Evolutionary conservation across 2,888 invertebrate genomes (phyloP).

Genomic region (Druceiella hillmani): DNA sequence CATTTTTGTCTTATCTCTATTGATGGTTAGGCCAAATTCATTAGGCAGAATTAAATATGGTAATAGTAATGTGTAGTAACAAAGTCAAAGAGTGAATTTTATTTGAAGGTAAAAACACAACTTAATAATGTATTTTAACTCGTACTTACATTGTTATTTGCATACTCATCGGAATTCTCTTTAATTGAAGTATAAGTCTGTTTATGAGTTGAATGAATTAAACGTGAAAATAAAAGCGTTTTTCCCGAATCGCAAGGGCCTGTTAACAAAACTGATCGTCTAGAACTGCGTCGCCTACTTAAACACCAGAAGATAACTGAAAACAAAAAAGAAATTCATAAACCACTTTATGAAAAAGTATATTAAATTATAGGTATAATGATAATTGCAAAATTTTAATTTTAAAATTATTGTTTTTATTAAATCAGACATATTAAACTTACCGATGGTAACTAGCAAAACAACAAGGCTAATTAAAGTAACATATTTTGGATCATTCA

Average conservation of each 20-base stretch:
- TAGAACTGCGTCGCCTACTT: constrained; percentile 51
- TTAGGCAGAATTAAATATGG: too few relatives aligned
- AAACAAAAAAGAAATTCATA: constrained; percentile 26
- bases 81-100: background rate
- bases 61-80: too few relatives aligned
- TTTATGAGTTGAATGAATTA: constrained; percentile 65
- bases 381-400: too few relatives aligned
- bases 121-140: constrained; percentile 9
- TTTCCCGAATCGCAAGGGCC: constrained; percentile 91
- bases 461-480: background rate
- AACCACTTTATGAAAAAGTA: background rate
- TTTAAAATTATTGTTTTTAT: too few relatives aligned
- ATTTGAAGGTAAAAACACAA: constrained; percentile 24
- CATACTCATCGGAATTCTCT: constrained; percentile 72
- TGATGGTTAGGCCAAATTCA: too few relatives aligned
- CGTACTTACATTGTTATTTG: constrained; percentile 57
- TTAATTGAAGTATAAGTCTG: constrained; percentile 85
- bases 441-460: constrained; percentile 1
- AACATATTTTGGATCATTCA: background rate
- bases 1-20: too few relatives aligned
- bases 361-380: too few relatives aligned
- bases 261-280: constrained; percentile 67
- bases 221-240: constrained; percentile 76
- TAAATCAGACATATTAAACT: background rate
- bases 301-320: constrained; percentile 59